Percentiles rank a stretch among this genome's conserved stretches.
phyloP scores from a whole-genome alignment of 2,113 vertebrate species.

The Haliaeetus leucogaster region DNA sequence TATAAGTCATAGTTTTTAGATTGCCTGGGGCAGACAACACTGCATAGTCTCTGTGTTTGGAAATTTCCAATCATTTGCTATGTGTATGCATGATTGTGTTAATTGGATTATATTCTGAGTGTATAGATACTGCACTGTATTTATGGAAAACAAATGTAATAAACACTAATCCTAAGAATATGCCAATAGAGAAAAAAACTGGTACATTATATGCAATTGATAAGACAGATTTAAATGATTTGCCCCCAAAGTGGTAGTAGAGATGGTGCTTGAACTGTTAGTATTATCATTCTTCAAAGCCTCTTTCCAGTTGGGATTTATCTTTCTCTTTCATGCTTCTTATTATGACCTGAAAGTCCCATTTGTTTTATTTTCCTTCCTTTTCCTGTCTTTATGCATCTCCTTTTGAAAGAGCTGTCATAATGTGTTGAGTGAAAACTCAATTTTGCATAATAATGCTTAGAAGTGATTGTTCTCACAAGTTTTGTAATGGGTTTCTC shows the following conservation, averaged over 20 bases:
- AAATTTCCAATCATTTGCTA: not conserved
- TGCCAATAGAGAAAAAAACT: not conserved
- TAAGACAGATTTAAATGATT: not conserved
- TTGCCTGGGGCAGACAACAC: not conserved
- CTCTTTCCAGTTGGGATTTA: not conserved
- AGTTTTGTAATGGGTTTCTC: not conserved
- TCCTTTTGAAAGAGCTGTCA: not conserved
- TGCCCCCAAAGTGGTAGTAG: not conserved
- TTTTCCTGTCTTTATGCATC: not conserved
- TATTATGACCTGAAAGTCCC: not conserved
- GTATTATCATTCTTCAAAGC: not conserved
- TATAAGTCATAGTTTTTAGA: not conserved
- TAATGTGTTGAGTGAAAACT: not conserved
- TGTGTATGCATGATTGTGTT: not conserved
- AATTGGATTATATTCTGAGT: slow-evolving; percentile 5
- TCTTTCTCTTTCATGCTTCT: not conserved
- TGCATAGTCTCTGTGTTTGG: not conserved
- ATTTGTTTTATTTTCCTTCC: slow-evolving; percentile 1
- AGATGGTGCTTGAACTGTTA: not conserved
- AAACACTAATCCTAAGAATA: not conserved
- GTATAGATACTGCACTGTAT: not conserved
- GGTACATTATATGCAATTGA: not conserved
- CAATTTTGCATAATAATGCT: not conserved
- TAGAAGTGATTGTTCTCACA: not conserved
- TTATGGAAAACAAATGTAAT: not conserved